Evolutionary conservation across 2,888 invertebrate genomes (phyloP), one percentile per base, ranked within the genome.

Genomic region (Selenia dentaria): DNA sequence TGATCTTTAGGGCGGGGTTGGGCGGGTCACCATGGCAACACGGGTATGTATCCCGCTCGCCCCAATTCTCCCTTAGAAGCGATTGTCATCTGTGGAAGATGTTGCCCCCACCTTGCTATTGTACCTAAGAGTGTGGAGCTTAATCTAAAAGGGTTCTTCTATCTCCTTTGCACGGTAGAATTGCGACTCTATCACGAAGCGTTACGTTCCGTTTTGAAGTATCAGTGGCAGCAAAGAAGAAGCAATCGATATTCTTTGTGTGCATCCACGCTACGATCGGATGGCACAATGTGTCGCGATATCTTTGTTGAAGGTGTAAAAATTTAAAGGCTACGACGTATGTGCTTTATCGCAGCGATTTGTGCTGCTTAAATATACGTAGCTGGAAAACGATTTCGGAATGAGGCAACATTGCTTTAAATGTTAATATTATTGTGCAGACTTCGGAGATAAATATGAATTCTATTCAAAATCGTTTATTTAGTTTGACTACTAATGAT

Each of bases 71-170:
- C 82, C 81, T 25, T 25, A 25, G 74, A 73, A 75, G 60, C 75
- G 83, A 87, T 89, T 85, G 84, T 86, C 82, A 90, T 90, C 88
- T 72, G 70, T 72, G 73, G 79, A 86, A 87, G 83, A 79, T 72
- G 74, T 72, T 71, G 65, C 69, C 75, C 78, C 87, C 79, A 80
- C 83, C 82, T 80, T 79, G 73, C 73, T 73, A 80, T 77, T 75
- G 67, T 74, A 74, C 77, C 74, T 75, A 75, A 62, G 77, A 75
- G 72, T 72, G 77, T 80, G 57, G 62, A 66, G 64, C 67, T 70
- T 84, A 79, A 81, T 79, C 83, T 80, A 74, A 85, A 89, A 86
- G 86, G 88, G 85, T 86, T 87, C n/a, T n/a, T n/a, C 58, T 79
- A 79, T 67, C 61, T 70, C 57, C 51, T 46, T 14, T 36, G 48